Base-by-base conservation (phyloP, 37 sponge, comb jelly and placozoan genomes). In the Ianthella basta region DNA sequence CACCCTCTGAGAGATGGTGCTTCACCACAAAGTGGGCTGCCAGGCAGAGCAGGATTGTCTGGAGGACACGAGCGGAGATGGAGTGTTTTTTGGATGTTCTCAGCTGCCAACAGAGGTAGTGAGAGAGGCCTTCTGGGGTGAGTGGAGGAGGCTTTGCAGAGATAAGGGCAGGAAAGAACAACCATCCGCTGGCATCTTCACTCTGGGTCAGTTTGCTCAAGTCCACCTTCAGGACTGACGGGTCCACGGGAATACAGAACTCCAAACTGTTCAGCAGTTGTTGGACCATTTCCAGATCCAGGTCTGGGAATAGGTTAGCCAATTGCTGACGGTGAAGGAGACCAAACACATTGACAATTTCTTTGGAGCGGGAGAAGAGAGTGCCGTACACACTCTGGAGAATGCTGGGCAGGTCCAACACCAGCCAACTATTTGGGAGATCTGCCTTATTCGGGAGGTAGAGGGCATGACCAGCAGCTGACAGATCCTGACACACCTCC, bases 321-420 rank as follows among this genome's bases (percentile, higher is more conserved):
- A n/a, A n/a, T n/a, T n/a, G n/a, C n/a, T n/a, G n/a, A n/a, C n/a
- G n/a, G n/a, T n/a, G n/a, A n/a, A n/a, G n/a, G n/a, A n/a, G n/a
- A n/a, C n/a, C n/a, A n/a, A n/a, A n/a, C n/a, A n/a, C n/a, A n/a
- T n/a, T n/a, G n/a, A n/a, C n/a, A n/a, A n/a, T n/a, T n/a, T n/a
- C n/a, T n/a, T n/a, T n/a, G n/a, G n/a, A n/a, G n/a, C n/a, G n/a
- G n/a, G n/a, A n/a, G n/a, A 72, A 72, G 12, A 72, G 40, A 72
- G 73, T 72, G 21, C 73, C 73, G 19, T 72, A 72, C 40, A 72
- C 73, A 20, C 30, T 29, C 39, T 72, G 73, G 36, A 72, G 73
- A 19, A 72, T 72, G 40, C 20, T 20, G 33, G 37, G 40, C 8
- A 72, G 73, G 37, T 72, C 40, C 40, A 72, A 19, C 20, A 72